Conservation (phyloP, 2,888 invertebrate species). For the Seira ritae region DNA sequence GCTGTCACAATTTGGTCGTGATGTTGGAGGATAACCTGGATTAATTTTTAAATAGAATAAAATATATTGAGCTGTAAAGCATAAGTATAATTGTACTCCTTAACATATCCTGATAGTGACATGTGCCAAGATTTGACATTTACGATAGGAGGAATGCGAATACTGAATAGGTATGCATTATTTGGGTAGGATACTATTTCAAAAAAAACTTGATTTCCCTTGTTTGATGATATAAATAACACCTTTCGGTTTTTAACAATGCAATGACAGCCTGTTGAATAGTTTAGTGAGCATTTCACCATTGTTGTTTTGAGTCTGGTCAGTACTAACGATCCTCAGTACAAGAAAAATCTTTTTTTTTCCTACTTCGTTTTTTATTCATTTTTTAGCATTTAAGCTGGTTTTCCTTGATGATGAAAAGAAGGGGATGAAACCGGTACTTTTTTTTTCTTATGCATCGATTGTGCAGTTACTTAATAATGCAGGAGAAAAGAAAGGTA, state of each 20-base stretch:
- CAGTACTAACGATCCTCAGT: conserved; percentile 40
- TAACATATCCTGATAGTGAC: conserved; percentile 47
- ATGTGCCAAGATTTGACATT: conserved; percentile 42
- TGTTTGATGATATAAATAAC: background rate
- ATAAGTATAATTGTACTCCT: background rate
- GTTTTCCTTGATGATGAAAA: conserved; percentile 13
- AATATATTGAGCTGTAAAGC: background rate
- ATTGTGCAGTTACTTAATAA: conserved; percentile 8
- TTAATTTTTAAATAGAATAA: conserved; percentile 26
- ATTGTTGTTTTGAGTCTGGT: conserved; percentile 39
- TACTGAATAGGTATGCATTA: too few species aligned
- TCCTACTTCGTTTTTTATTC: background rate
- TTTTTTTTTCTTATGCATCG: conserved; percentile 10
- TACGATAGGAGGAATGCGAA: too few species aligned
- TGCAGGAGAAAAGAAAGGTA: conserved; percentile 31
- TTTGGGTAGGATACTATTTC: too few species aligned
- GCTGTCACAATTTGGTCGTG: conserved; percentile 97
- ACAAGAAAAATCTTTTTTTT: conserved; percentile 34
- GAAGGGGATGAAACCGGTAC: conserved; percentile 56
- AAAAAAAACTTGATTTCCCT: too few species aligned
- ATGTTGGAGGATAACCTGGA: conserved; percentile 83
- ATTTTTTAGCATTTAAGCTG: background rate
- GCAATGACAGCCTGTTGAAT: conserved; percentile 35
- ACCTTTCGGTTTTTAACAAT: conserved; percentile 42
- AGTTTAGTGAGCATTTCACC: conserved; percentile 26